Percentiles rank a stretch among this genome's conserved stretches.
Conservation (phyloP, 2,113 vertebrate genomes). For the Trachemys scripta region DNA sequence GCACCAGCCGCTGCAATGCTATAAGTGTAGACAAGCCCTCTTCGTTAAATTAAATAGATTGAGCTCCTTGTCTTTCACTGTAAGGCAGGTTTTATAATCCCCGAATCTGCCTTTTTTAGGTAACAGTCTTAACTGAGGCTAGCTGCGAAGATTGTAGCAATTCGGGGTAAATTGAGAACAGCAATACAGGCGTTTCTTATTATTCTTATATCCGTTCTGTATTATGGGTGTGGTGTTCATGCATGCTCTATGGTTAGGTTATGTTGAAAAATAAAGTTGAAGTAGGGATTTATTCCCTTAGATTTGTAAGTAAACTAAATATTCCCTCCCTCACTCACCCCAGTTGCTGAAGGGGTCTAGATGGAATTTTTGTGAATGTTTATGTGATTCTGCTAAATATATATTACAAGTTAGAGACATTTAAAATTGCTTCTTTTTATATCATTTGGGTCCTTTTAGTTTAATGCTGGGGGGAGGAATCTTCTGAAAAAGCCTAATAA, state of each 20-base stretch:
- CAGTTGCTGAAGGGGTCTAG: fast-evolving
- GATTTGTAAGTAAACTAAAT: not conserved
- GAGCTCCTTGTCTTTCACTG: not conserved
- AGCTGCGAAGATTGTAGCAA: not conserved
- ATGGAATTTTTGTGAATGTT: not conserved
- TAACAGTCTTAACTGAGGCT: not conserved
- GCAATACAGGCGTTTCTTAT: not conserved
- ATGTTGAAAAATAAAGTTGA: not conserved
- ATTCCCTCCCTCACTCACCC: not conserved
- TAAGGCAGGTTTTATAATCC: not conserved
- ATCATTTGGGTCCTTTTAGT: not conserved
- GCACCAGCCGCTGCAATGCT: not conserved
- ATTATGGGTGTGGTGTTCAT: not conserved
- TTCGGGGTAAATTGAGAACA: not conserved
- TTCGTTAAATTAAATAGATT: not conserved
- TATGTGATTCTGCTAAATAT: not conserved
- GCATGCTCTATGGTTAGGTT: not conserved
- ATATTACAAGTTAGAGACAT: not conserved
- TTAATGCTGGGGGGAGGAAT: not conserved
- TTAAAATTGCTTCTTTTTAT: not conserved
- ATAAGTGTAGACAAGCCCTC: not conserved
- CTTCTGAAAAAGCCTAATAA: not conserved
- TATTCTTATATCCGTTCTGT: not conserved
- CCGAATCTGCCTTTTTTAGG: not conserved
- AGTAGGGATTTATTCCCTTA: fast-evolving